Base-by-base conservation (phyloP, 2,797 vertebrate genomes). In the Pseudochaenichthys georgianus region DNA sequence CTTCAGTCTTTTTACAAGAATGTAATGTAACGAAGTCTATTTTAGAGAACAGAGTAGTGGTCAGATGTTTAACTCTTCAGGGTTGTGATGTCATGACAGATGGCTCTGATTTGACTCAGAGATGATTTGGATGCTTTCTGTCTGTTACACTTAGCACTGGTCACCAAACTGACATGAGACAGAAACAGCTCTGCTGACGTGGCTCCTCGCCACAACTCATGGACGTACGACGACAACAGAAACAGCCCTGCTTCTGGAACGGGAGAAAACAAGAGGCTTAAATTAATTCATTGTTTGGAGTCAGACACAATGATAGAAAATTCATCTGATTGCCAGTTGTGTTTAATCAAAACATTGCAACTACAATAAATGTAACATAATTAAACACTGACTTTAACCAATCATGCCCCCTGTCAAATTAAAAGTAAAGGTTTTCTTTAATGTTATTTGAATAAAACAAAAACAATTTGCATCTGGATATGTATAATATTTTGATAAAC, bases 161-260 rank as follows among this genome's bases (percentile, higher is more conserved):
- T 84, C 68, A 95, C 87, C 76, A 93, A 76, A 45, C 19, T 12
- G 64, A 93, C 85, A 11, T 96, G 94, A 28, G 80, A 84, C 72
- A 93, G 81, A 78, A 96, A 94, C 53, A 95, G 83, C 23, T 91
- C 86, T 7, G 94, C 80, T 2, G 91, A 90, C 0, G 51, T 3
- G 9, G 89, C 90, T 48, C 93, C 94, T 2, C 90, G 94, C 95
- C 94, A 95, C 74, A 93, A 13, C 75, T 96, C 95, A 70, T 92
- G 90, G 74, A 95, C 72, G 87, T 95, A 95, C 70, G 93, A 38
- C 0, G 94, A 93, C 71, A 93, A 66, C 64, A 96, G 80, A 34
- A 78, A 85, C 78, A 94, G 78, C 0, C 93, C 94, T 0, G 91
- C 88, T 38, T 92, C 94, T 95, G 86, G 1, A 79, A 79, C 65